Percentiles rank a stretch among this genome's conserved stretches.
Evolutionary conservation across 2,113 vertebrate genomes (phyloP).

Genomic region (Epinephelus lanceolatus): DNA sequence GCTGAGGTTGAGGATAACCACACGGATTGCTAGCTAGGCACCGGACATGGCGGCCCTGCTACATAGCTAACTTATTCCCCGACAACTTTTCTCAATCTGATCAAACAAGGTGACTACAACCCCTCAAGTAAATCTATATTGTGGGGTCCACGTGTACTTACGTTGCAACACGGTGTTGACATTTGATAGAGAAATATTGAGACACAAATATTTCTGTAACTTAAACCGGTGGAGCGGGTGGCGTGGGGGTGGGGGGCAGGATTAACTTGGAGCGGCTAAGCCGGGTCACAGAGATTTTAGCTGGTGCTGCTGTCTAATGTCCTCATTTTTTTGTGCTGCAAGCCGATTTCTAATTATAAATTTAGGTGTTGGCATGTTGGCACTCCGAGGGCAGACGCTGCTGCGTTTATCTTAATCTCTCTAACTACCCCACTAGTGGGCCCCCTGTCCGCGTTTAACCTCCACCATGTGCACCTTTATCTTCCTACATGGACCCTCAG

Average conservation of each 20-base stretch:
- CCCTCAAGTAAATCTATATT: background rate
- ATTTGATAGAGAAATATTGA: background rate
- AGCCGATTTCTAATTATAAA: constrained; percentile 31
- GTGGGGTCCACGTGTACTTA: background rate
- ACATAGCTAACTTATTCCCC: constrained; percentile 30
- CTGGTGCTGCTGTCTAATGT: constrained; percentile 56
- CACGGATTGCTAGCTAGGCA: background rate
- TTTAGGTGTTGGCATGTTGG: background rate
- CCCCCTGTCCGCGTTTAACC: background rate
- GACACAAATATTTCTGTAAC: constrained; percentile 13
- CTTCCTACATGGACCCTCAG: background rate
- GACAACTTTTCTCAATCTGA: constrained; percentile 25
- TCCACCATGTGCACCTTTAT: background rate
- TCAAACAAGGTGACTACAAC: background rate
- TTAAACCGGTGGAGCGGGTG: constrained; percentile 19
- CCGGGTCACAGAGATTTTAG: constrained; percentile 76
- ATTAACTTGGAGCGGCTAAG: constrained; percentile 77
- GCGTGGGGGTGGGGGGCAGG: constrained; percentile 70
- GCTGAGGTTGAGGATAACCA: background rate
- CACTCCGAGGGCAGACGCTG: background rate
- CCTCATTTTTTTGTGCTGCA: constrained; percentile 62
- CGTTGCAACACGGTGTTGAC: background rate
- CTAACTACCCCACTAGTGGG: background rate
- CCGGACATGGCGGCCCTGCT: constrained; percentile 1
- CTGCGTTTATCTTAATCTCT: background rate